Conservation (phyloP, 2,113 vertebrate genomes). For the Heterocephalus glaber region DNA sequence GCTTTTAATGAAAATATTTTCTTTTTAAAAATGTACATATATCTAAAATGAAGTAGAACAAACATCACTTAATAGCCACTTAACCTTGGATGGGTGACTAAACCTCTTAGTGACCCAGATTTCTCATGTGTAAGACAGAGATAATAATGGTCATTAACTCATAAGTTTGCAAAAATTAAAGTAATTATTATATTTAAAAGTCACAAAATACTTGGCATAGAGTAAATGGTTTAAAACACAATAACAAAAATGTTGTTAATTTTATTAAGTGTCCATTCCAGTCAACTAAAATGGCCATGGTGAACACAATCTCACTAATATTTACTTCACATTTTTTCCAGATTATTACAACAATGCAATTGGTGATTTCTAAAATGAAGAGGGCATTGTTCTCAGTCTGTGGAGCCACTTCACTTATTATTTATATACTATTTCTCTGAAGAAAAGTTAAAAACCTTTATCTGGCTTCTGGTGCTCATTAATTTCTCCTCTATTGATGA, state of each 20-base stretch:
- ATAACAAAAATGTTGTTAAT: neutral
- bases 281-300: neutral
- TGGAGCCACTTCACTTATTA: neutral
- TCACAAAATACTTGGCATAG: neutral
- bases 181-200: neutral
- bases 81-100: neutral
- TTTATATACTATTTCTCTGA: neutral
- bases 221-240: neutral
- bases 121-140: neutral
- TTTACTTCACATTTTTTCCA: neutral
- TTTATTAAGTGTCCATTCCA: neutral
- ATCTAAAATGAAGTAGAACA: neutral
- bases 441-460: neutral
- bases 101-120: neutral
- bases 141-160: neutral
- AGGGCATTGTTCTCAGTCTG: neutral
- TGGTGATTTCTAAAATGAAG: neutral
- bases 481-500: neutral
- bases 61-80: neutral
- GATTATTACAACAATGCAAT: neutral
- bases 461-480: neutral
- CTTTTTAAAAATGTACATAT: neutral
- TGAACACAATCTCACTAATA: neutral
- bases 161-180: neutral
- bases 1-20: neutral